Evolutionary conservation across 2,888 invertebrate species (phyloP).

Genomic region (Junonia oenone): DNA sequence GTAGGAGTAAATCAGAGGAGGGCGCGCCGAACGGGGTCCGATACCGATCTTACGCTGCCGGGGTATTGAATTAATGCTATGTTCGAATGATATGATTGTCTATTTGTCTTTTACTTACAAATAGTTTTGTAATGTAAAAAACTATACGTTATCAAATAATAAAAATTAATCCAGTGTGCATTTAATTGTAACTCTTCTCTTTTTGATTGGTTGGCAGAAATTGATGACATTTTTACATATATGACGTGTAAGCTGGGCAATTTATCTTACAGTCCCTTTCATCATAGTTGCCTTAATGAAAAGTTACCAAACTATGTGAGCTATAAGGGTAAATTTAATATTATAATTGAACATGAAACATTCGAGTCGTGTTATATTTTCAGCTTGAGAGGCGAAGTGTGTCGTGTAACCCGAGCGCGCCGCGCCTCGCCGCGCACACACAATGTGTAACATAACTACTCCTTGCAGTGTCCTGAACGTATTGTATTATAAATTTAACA

Average conservation of each 20-base stretch:
- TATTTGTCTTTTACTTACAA: background rate
- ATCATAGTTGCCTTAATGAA: too few species aligned
- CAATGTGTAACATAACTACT: background rate
- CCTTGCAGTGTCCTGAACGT: background rate
- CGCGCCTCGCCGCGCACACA: background rate
- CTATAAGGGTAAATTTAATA: background rate
- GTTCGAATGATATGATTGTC: background rate
- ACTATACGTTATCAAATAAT: too few species aligned
- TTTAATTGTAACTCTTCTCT: too few species aligned
- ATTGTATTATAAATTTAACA: background rate
- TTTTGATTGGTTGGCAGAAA: too few species aligned
- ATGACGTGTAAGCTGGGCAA: too few species aligned
- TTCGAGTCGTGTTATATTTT: constrained; percentile 15
- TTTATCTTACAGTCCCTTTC: too few species aligned
- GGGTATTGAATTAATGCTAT: background rate
- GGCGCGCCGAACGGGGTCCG: background rate
- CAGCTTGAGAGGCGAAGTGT: constrained; percentile 10
- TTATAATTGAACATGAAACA: constrained; percentile 1
- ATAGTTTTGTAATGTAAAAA: too few species aligned
- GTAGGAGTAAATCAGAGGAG: background rate
- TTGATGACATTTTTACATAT: too few species aligned
- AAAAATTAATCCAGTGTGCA: too few species aligned
- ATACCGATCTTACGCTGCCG: background rate
- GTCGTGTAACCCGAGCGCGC: constrained; percentile 1
- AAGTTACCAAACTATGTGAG: too few species aligned